phyloP scores from a whole-genome alignment of 2,113 vertebrate species.

The Pelmatolapia mariae region DNA sequence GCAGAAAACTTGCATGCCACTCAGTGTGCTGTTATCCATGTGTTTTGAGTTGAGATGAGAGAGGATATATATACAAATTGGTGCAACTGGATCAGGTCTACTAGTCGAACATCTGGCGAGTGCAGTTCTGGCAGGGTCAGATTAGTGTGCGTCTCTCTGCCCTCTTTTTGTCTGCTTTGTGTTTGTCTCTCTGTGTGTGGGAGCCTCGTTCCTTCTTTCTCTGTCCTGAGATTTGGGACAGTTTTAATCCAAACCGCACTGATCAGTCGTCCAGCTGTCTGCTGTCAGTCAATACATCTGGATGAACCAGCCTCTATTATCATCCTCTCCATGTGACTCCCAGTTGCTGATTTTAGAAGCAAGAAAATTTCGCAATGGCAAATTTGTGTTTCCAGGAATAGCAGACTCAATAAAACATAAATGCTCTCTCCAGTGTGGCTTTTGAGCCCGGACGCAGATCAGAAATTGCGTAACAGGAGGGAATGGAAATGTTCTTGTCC shows the following conservation, averaged over 20 bases:
- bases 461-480: constrained; percentile 31
- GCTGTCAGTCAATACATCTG: not conserved
- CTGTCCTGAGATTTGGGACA: constrained; percentile 24
- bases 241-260: constrained; percentile 30
- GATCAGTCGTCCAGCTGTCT: constrained; percentile 25
- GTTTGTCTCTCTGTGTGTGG: not conserved
- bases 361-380: not conserved
- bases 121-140: constrained; percentile 21
- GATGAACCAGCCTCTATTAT: not conserved
- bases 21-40: not conserved
- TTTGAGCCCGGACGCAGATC: not conserved
- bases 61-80: not conserved
- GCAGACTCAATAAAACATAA: not conserved
- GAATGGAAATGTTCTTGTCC: constrained; percentile 38
- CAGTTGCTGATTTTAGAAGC: not conserved
- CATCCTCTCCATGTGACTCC: not conserved
- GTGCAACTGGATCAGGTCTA: not conserved
- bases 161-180: constrained; percentile 12
- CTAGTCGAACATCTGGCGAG: constrained; percentile 49
- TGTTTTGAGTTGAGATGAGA: not conserved
- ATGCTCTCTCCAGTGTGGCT: constrained; percentile 12
- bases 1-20: not conserved
- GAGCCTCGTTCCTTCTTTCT: not conserved
- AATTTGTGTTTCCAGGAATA: constrained; percentile 19
- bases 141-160: constrained; percentile 34